Evolutionary conservation across 2,888 invertebrate genomes (phyloP).

Genomic region (Tenthredo livida): DNA sequence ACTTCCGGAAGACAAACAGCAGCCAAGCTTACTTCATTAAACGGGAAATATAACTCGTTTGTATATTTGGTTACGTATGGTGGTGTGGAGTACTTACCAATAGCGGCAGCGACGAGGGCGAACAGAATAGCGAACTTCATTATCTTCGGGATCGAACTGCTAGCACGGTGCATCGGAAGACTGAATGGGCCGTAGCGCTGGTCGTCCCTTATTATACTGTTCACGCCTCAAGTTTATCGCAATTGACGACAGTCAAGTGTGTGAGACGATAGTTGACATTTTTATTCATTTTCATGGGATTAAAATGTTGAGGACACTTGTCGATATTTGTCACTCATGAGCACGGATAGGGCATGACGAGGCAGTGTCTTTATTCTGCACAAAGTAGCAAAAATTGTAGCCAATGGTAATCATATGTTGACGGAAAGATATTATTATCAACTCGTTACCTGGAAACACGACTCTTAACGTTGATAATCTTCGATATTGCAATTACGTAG

Average conservation of each 20-base stretch:
- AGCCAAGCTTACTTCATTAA: background rate
- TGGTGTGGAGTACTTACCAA: slow-evolving; percentile 42
- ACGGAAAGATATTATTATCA: background rate
- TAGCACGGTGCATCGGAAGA: background rate
- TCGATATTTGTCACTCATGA: background rate
- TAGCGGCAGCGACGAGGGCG: slow-evolving; percentile 51
- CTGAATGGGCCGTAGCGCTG: background rate
- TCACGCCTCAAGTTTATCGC: background rate
- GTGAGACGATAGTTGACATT: background rate
- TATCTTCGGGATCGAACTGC: slow-evolving; percentile 54
- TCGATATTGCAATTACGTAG: background rate
- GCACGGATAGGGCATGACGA: background rate
- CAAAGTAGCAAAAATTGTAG: background rate
- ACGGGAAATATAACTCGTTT: background rate
- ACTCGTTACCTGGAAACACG: background rate
- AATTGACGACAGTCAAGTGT: background rate
- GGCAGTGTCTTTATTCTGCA: background rate
- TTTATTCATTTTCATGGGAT: too few species aligned
- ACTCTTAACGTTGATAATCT: background rate
- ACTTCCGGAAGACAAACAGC: background rate
- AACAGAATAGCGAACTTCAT: slow-evolving; percentile 53
- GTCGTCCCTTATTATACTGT: background rate
- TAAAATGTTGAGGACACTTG: background rate
- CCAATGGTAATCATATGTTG: background rate
- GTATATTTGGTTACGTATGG: too few species aligned